phyloP scores from a whole-genome alignment of 2,797 vertebrate species.

The Gymnoscopelus braueri region DNA sequence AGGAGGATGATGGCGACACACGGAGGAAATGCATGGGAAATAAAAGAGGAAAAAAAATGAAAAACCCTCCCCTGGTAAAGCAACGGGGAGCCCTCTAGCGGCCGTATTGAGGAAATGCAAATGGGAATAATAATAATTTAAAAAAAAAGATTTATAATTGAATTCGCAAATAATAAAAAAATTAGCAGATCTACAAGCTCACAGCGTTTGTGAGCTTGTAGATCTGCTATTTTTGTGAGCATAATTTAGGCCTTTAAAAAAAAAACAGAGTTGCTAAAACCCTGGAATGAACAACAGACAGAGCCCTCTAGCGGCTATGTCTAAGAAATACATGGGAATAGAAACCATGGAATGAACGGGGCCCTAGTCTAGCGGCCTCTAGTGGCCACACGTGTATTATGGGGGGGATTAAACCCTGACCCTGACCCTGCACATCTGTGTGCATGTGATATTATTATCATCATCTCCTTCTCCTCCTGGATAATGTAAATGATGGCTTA shows the following conservation, averaged over 20 bases:
- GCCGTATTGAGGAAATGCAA: no score
- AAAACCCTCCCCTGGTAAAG: background rate
- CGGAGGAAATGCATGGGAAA: constrained; percentile 6
- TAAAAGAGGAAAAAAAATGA: background rate
- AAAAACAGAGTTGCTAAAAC: no score
- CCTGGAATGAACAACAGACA: no score
- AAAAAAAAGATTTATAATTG: background rate
- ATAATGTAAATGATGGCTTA: background rate
- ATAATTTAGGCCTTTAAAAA: no score
- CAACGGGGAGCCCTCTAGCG: no score
- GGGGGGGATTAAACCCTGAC: constrained; percentile 11
- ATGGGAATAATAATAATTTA: background rate
- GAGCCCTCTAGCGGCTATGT: no score
- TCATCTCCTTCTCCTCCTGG: background rate
- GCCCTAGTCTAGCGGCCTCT: background rate
- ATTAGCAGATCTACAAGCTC: no score
- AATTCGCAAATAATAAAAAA: no score
- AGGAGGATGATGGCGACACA: constrained; percentile 30
- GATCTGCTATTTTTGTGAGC: no score
- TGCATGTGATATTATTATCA: background rate
- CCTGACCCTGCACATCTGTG: background rate
- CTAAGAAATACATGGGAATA: no score
- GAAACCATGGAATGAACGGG: background rate
- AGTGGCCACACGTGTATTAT: constrained; percentile 13
- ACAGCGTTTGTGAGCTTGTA: no score